phyloP scores from a whole-genome alignment of 2,113 vertebrate species.

The Labeo rohita region DNA sequence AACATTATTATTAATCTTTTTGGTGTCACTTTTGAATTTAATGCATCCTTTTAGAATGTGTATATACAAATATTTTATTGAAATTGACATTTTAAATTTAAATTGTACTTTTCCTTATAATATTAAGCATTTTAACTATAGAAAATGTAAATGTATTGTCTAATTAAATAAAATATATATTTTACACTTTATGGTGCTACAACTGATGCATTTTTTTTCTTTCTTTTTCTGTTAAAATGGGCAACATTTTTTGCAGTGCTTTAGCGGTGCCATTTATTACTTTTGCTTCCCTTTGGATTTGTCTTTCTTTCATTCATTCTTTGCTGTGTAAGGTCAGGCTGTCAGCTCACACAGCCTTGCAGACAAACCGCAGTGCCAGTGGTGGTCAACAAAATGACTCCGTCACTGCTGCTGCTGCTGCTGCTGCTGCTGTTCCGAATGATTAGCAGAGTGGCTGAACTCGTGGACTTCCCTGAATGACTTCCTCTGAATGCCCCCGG shows the following conservation, averaged over 20 bases:
- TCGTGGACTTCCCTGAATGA: conserved; percentile 15
- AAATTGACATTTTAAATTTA: too few relatives aligned
- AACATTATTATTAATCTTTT: too few relatives aligned
- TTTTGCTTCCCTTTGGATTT: conserved; percentile 46
- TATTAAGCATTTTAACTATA: too few relatives aligned
- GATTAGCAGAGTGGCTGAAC: conserved; percentile 19
- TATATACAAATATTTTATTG: too few relatives aligned
- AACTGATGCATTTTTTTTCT: background rate
- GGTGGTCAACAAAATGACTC: conserved; percentile 11
- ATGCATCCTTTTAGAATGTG: too few relatives aligned
- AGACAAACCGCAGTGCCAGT: conserved; percentile 39
- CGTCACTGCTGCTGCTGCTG: background rate
- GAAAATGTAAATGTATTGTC: too few relatives aligned
- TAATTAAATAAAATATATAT: too few relatives aligned
- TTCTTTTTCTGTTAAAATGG: background rate
- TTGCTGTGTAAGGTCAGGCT: conserved; percentile 41
- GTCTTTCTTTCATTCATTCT: conserved; percentile 1
- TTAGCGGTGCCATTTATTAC: conserved; percentile 17
- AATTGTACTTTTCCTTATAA: too few relatives aligned
- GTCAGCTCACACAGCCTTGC: background rate
- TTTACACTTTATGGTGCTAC: background rate
- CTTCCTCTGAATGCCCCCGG: background rate
- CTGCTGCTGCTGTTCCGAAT: background rate
- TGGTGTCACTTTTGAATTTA: too few relatives aligned
- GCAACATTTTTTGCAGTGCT: background rate